phyloP scores from a whole-genome alignment of 2,888 invertebrate genomes.

The Diarsia dahlii region DNA sequence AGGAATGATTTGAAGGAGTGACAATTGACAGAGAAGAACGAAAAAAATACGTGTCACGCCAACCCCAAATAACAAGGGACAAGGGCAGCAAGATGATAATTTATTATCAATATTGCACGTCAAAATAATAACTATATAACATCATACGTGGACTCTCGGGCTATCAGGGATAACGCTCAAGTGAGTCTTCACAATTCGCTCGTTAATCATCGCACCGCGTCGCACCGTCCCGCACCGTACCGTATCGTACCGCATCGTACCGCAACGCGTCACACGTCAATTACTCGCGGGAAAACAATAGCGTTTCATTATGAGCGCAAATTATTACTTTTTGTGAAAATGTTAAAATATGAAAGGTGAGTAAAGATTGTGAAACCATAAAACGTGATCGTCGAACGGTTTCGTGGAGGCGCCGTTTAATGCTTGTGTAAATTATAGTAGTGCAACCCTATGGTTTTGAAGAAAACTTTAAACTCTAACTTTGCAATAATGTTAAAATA shows the following conservation, averaged over 20 bases:
- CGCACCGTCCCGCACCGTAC: constrained; percentile 2
- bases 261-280: constrained; percentile 30
- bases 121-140: not conserved
- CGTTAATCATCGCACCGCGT: constrained; percentile 56
- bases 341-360: not conserved
- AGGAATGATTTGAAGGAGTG: too few relatives aligned
- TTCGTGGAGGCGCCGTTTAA: too few relatives aligned
- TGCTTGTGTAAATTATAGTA: too few relatives aligned
- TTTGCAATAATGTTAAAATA: too few relatives aligned
- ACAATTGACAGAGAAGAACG: too few relatives aligned
- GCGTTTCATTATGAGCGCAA: constrained; percentile 10
- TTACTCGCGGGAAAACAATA: constrained; percentile 35
- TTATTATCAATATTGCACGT: not conserved
- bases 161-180: constrained; percentile 49
- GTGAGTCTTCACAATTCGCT: constrained; percentile 55
- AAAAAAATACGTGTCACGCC: too few relatives aligned
- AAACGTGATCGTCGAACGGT: too few relatives aligned
- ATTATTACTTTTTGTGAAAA: constrained; percentile 31
- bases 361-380: not conserved
- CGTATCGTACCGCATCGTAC: constrained; percentile 14
- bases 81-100: too few relatives aligned
- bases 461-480: too few relatives aligned
- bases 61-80: too few relatives aligned
- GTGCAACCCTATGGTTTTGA: too few relatives aligned
- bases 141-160: constrained; percentile 18